Percentiles rank a stretch among this genome's conserved stretches.
phyloP scores from a whole-genome alignment of 2,888 invertebrate species.

The Amphipoea lucens region DNA sequence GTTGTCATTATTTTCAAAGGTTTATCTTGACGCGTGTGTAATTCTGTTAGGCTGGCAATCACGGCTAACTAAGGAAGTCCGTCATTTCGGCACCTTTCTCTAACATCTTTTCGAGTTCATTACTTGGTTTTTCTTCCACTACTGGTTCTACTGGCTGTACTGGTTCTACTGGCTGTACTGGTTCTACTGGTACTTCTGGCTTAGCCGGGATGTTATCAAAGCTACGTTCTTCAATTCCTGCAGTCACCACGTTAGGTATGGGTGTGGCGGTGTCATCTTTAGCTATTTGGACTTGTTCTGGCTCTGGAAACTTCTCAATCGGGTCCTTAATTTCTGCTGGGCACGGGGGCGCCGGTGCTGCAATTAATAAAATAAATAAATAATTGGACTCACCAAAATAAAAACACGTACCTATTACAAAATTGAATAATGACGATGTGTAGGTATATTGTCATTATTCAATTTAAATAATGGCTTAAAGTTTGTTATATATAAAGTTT shows the following conservation, averaged over 20 bases:
- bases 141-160: background rate
- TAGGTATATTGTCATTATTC: background rate
- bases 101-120: slow-evolving; percentile 7
- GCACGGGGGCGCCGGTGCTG: background rate
- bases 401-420: background rate
- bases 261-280: background rate
- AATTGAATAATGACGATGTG: background rate
- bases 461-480: background rate
- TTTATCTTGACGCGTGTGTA: background rate
- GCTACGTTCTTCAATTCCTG: background rate
- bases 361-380: slow-evolving; percentile 1
- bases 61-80: slow-evolving; percentile 23
- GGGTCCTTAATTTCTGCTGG: too few relatives aligned
- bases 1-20: background rate
- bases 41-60: background rate
- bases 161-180: too few relatives aligned
- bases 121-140: background rate
- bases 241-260: fast-evolving
- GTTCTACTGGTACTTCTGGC: background rate
- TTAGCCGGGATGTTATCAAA: too few relatives aligned
- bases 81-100: slow-evolving; percentile 11
- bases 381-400: background rate
- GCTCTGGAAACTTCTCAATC: background rate
- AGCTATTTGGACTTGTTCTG: background rate
- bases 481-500: background rate